These are phyloP conservation scores for Salvator merianae DNA, from an alignment of 2,113 vertebrate genomes.

Conservation along the genomic window DNA sequence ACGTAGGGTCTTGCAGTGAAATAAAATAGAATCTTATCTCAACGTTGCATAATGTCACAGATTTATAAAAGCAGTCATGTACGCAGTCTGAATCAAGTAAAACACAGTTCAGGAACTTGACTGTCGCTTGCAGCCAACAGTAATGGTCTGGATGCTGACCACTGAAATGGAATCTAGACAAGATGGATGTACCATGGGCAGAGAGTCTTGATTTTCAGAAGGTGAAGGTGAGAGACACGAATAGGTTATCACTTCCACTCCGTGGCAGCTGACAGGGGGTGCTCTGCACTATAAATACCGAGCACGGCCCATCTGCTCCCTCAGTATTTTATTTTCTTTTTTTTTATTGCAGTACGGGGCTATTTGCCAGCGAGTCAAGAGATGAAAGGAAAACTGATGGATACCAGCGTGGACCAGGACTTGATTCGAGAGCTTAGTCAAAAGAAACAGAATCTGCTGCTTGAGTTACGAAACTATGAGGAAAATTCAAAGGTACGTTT, in stretches of 20 bases:
- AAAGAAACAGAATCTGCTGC: constrained; percentile 90
- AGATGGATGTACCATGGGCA: no score
- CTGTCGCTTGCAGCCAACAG: no score
- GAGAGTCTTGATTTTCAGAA: no score
- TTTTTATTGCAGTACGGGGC: constrained; percentile 84
- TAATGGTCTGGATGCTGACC: no score
- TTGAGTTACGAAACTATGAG: constrained; percentile 94
- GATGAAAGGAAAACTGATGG: constrained; percentile 88
- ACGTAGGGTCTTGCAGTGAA: neutral
- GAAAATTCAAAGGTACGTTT: constrained; percentile 86
- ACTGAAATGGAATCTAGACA: no score
- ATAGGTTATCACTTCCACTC: no score
- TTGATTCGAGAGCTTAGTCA: constrained; percentile 94
- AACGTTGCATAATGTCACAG: neutral
- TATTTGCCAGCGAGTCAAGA: constrained; percentile 91
- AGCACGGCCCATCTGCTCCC: no score
- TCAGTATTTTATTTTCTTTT: neutral
- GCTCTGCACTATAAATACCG: no score
- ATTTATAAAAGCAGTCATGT: neutral
- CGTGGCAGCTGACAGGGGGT: no score
- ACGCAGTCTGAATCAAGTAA: no score
- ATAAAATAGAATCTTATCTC: neutral
- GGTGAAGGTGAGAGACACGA: no score
- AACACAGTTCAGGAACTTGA: no score
- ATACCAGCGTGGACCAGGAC: constrained; percentile 89